These are phyloP conservation scores for Plumapathes pennacea DNA, from an alignment of 92 coral and sea anemone species.

Conservation along the genomic window DNA sequence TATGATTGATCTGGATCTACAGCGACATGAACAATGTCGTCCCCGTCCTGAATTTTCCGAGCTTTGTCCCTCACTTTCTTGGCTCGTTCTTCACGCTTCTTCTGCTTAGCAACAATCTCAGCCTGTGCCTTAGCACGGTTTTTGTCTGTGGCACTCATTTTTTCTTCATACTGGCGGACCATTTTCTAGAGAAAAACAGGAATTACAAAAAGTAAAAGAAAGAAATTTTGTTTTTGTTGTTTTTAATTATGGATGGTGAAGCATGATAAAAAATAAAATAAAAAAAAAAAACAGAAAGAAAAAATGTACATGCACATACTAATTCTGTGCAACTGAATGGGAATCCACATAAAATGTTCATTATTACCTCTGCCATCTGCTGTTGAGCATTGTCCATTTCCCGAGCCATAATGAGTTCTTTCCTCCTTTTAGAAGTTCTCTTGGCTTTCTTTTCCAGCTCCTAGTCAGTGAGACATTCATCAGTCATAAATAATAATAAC, in stretches of 20 bases:
- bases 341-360: not conserved
- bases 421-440: conserved; percentile 68
- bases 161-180: conserved; percentile 60
- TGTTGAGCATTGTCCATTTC: conserved; percentile 68
- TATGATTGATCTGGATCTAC: conserved; percentile 83
- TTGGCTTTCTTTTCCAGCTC: conserved; percentile 76
- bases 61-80: conserved; percentile 72
- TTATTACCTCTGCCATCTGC: conserved; percentile 56
- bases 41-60: conserved; percentile 58
- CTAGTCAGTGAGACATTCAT: no score
- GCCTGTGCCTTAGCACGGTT: conserved; percentile 74
- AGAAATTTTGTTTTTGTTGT: not conserved
- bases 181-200: not conserved
- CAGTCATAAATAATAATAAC: not conserved
- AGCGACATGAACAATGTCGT: conserved; percentile 51
- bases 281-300: not conserved
- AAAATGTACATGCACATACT: not conserved
- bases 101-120: conserved; percentile 68
- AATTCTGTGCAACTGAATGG: not conserved
- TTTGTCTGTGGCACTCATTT: conserved; percentile 56
- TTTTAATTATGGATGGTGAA: not conserved
- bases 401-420: conserved; percentile 75
- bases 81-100: conserved; percentile 75
- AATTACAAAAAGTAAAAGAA: not conserved
- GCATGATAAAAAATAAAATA: not conserved